Evolutionary conservation across 2,888 invertebrate species (phyloP).

Genomic region (Hermodice carunculata): DNA sequence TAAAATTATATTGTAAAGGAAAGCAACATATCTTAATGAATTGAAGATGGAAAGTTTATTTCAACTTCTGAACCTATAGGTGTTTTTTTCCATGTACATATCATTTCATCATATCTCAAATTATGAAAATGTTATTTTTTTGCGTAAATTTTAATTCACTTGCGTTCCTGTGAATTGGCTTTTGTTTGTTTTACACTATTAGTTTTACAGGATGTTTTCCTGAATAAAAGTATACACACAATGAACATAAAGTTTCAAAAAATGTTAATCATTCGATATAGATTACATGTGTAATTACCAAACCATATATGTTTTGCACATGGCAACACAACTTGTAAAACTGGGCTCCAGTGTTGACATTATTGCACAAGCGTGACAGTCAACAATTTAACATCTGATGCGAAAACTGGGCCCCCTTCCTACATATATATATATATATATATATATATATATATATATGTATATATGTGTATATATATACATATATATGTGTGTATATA

Average conservation of each 20-base stretch:
- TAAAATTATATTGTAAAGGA: no score
- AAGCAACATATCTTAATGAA: no score
- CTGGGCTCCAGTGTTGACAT: not conserved
- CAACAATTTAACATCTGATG: not conserved
- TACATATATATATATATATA: not conserved
- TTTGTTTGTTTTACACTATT: no score
- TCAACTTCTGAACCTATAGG: no score
- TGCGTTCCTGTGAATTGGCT: no score
- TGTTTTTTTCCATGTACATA: no score
- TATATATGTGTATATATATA: constrained; percentile 6
- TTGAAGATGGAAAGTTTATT: no score
- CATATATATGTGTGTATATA: constrained; percentile 5
- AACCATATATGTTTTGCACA: not conserved
- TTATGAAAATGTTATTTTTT: no score
- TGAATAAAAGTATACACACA: not conserved
- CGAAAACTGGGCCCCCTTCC: not conserved
- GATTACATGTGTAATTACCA: not conserved
- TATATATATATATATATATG: constrained; percentile 8
- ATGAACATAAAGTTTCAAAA: not conserved
- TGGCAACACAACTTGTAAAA: not conserved
- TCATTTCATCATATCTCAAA: no score
- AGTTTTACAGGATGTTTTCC: no score
- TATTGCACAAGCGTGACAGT: not conserved
- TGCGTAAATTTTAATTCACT: no score
- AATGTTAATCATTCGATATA: not conserved